A percentile compares a stretch with the other conserved stretches of the same genome.
phyloP scores from a whole-genome alignment of 2,113 vertebrate species.

The Nibea albiflora region DNA sequence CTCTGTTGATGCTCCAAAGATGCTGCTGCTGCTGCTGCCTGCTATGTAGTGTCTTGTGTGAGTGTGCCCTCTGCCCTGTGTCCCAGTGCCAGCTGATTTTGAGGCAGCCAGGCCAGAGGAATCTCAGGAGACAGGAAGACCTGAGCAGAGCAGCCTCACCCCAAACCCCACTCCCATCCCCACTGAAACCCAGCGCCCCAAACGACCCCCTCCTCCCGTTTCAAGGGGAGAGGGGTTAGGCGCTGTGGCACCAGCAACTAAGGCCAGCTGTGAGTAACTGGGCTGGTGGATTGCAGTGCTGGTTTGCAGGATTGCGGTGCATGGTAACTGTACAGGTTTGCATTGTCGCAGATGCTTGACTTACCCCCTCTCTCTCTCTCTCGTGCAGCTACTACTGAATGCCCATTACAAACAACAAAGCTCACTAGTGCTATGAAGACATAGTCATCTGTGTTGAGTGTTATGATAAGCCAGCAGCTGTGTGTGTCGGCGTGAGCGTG shows the following conservation, averaged over 20 bases:
- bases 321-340: constrained; percentile 76
- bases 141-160: constrained; percentile 69
- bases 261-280: constrained; percentile 84
- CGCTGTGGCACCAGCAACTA: constrained; percentile 70
- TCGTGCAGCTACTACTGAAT: constrained; percentile 69
- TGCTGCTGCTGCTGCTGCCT: constrained; percentile 44
- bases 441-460: constrained; percentile 52
- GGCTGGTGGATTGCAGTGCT: constrained; percentile 81
- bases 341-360: constrained; percentile 72
- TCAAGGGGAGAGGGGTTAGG: constrained; percentile 67
- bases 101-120: constrained; percentile 79
- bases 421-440: constrained; percentile 59
- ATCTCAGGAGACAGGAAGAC: constrained; percentile 74
- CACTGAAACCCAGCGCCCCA: constrained; percentile 70
- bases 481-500: constrained; percentile 35
- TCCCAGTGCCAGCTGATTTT: constrained; percentile 80
- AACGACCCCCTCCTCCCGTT: constrained; percentile 71
- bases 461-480: constrained; percentile 37
- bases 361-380: constrained; percentile 47
- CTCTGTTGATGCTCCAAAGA: constrained; percentile 52
- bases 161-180: constrained; percentile 69
- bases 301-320: constrained; percentile 80
- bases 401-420: constrained; percentile 56
- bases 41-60: constrained; percentile 71
- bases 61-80: constrained; percentile 80